Conservation (phyloP, 2,888 invertebrate species). For the Margaritifera margaritifera region DNA sequence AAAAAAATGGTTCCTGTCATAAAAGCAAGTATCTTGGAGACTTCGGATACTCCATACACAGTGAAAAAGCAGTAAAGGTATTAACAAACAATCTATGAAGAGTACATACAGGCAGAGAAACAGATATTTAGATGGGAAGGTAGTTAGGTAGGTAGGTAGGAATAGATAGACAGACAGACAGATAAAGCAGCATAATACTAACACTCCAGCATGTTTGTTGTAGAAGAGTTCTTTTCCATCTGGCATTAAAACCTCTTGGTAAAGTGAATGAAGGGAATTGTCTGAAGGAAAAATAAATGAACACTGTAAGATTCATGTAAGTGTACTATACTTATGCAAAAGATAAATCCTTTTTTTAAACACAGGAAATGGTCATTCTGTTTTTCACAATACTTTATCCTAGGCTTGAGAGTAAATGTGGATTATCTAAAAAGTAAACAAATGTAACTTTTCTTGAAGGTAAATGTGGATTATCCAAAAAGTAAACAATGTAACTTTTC, state of each 20-base stretch:
- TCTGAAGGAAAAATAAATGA: slow-evolving; percentile 20
- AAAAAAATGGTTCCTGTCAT: no score
- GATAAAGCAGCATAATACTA: slow-evolving; percentile 14
- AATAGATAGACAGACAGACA: neutral
- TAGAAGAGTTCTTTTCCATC: slow-evolving; percentile 70
- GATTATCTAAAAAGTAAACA: no score
- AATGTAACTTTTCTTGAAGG: no score
- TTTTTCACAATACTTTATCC: no score
- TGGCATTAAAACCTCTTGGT: slow-evolving; percentile 57
- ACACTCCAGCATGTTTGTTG: slow-evolving; percentile 75
- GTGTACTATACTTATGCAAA: neutral
- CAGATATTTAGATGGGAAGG: neutral
- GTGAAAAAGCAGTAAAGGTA: neutral
- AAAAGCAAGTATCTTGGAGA: no score
- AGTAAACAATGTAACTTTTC: no score
- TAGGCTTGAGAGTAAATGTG: no score
- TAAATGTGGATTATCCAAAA: no score
- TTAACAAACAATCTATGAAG: neutral
- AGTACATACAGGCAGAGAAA: neutral
- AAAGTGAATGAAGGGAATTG: slow-evolving; percentile 65
- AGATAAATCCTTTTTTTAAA: no score
- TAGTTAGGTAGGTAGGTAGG: neutral
- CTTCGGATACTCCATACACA: no score
- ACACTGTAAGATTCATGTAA: neutral
- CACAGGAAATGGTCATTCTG: no score